phyloP scores from a whole-genome alignment of 2,113 vertebrate species.

The Petrocephalus microphthalmus region DNA sequence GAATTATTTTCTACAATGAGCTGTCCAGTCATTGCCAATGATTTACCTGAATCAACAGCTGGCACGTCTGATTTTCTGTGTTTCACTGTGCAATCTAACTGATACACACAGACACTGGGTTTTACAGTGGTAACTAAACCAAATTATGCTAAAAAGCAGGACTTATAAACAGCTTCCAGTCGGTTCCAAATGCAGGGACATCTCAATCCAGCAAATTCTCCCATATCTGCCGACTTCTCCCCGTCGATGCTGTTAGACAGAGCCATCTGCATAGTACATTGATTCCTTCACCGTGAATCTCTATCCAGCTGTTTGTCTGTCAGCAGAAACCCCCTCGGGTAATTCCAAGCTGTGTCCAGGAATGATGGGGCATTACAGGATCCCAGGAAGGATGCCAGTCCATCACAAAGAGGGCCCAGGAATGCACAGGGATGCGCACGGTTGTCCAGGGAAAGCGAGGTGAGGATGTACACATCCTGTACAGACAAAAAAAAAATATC shows the following conservation, averaged over 20 bases:
- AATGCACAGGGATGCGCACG: not conserved
- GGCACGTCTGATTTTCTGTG: not conserved
- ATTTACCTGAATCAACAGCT: not conserved
- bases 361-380: not conserved
- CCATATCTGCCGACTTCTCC: not conserved
- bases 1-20: not conserved
- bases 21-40: not conserved
- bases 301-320: not conserved
- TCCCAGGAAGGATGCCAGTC: not conserved
- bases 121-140: not conserved
- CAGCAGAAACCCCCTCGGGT: not conserved
- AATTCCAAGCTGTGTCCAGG: not conserved
- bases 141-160: not conserved
- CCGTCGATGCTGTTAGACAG: not conserved
- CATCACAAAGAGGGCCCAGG: not conserved
- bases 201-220: not conserved
- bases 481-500: not conserved
- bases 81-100: not conserved
- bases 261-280: not conserved
- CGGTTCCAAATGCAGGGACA: not conserved
- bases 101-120: not conserved
- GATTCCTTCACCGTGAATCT: not conserved
- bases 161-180: not conserved
- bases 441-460: not conserved
- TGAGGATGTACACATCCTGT: not conserved